Evolutionary conservation across 2,888 invertebrate species (phyloP).

Genomic region (Eucriotettix oculatus): DNA sequence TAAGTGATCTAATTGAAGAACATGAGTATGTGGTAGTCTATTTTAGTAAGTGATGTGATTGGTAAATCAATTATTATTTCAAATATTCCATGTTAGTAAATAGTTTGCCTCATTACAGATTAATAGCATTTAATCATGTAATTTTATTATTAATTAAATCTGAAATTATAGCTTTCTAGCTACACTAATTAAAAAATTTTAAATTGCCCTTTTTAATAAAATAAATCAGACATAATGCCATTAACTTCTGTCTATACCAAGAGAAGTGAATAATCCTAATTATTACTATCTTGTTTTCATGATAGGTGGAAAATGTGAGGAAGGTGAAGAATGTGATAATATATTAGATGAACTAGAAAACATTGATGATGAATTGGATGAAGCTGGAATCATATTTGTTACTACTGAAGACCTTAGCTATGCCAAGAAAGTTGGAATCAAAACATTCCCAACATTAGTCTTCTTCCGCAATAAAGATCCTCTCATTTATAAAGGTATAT

Average conservation of each 20-base stretch:
- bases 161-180: too few species aligned
- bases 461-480: constrained; percentile 88
- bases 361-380: constrained; percentile 84
- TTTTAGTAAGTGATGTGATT: constrained; percentile 48
- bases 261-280: too few species aligned
- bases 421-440: constrained; percentile 74
- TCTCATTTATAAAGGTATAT: constrained; percentile 50
- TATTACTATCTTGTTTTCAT: background rate
- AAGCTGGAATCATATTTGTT: constrained; percentile 83
- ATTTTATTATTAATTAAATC: background rate
- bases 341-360: constrained; percentile 76
- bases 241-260: too few species aligned
- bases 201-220: too few species aligned
- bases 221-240: too few species aligned
- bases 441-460: constrained; percentile 66
- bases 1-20: constrained; percentile 68
- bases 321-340: constrained; percentile 72
- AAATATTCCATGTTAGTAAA: background rate
- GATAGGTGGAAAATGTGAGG: constrained; percentile 61
- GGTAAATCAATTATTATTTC: background rate
- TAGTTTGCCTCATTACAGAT: background rate
- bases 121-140: background rate
- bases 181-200: too few species aligned
- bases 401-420: constrained; percentile 71
- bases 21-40: constrained; percentile 90